Evolutionary conservation across 1,140 invertebrate species (phyloP).

Genomic region (Micrasema minimum): DNA sequence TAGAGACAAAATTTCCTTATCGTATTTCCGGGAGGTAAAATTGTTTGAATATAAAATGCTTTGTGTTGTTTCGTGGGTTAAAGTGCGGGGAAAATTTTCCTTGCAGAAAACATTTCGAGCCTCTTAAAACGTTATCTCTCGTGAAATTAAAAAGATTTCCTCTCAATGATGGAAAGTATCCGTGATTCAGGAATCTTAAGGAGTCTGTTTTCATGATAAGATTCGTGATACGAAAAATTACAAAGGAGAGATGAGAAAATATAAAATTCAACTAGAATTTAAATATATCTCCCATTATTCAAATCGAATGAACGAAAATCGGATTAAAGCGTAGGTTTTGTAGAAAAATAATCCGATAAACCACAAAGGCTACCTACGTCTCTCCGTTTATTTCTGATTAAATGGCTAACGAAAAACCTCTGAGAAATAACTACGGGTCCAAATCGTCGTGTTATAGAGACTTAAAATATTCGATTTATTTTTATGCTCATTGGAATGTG

Average conservation of each 20-base stretch:
- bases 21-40: no score
- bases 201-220: background rate
- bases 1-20: no score
- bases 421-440: background rate
- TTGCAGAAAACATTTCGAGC: background rate
- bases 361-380: slow-evolving; percentile 23
- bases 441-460: slow-evolving; percentile 12
- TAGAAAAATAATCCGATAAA: slow-evolving; percentile 28
- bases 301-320: slow-evolving; percentile 34
- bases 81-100: no score
- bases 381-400: slow-evolving; percentile 32
- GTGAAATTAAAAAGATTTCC: slow-evolving; percentile 15
- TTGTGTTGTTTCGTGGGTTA: no score
- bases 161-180: slow-evolving; percentile 13
- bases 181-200: slow-evolving; percentile 7
- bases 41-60: no score
- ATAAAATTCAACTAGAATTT: slow-evolving; percentile 22
- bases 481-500: background rate
- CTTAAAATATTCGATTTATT: slow-evolving; percentile 30
- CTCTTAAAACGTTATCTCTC: background rate
- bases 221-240: slow-evolving; percentile 18
- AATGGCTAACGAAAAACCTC: slow-evolving; percentile 11
- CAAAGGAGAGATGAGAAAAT: slow-evolving; percentile 20
- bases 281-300: slow-evolving; percentile 30
- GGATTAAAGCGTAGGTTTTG: slow-evolving; percentile 27